Percentiles rank a stretch among this genome's conserved stretches.
Conservation (phyloP, 1,140 invertebrate species). For the Geopemphigus sp. region DNA sequence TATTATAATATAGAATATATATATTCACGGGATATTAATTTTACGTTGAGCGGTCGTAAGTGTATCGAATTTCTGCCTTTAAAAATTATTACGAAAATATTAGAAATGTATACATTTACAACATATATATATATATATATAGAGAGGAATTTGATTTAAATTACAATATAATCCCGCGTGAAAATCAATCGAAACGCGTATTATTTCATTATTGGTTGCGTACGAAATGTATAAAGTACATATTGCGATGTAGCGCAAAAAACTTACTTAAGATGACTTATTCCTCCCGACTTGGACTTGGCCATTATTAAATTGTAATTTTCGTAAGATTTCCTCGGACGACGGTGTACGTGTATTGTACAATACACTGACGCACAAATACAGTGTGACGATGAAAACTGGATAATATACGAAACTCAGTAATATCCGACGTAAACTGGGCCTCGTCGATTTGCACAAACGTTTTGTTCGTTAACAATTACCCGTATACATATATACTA, state of each 20-base stretch:
- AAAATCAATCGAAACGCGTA: too few species aligned
- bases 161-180: too few species aligned
- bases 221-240: background rate
- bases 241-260: background rate
- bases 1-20: too few species aligned
- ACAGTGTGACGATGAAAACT: too few species aligned
- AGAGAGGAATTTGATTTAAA: too few species aligned
- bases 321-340: background rate
- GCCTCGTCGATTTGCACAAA: too few species aligned
- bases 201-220: background rate
- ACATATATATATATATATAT: background rate
- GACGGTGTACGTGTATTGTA: background rate
- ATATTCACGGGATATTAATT: too few species aligned
- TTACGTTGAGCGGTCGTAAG: background rate
- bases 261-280: constrained; percentile 42
- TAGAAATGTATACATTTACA: background rate
- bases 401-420: too few species aligned
- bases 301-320: constrained; percentile 3
- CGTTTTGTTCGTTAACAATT: too few species aligned
- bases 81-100: background rate
- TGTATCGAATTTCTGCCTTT: constrained; percentile 2
- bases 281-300: constrained; percentile 26
- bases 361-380: too few species aligned
- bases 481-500: too few species aligned
- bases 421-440: too few species aligned